Percentiles rank a stretch among this genome's conserved stretches.
phyloP scores from a whole-genome alignment of 2,888 invertebrate species.

The Dexiosoma caninum region DNA sequence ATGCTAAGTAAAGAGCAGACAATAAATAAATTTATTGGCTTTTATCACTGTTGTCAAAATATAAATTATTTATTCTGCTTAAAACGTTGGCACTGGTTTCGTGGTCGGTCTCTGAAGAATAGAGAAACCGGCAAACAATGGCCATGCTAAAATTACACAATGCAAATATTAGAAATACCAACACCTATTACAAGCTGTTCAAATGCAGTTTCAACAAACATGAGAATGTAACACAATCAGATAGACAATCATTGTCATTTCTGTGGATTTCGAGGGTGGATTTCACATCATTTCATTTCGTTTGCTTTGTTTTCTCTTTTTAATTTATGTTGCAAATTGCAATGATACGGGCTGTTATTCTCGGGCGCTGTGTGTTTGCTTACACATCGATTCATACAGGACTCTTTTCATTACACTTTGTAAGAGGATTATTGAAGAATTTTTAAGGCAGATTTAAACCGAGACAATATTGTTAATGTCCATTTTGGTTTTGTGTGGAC shows the following conservation, averaged over 20 bases:
- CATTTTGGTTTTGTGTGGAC: not conserved
- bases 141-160: conserved; percentile 55
- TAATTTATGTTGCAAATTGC: conserved; percentile 40
- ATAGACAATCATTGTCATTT: conserved; percentile 64
- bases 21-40: conserved; percentile 72
- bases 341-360: conserved; percentile 30
- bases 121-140: not conserved
- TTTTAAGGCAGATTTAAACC: conserved; percentile 1
- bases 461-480: conserved; percentile 11
- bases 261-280: conserved; percentile 67
- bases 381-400: not conserved
- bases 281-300: conserved; percentile 24
- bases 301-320: conserved; percentile 7
- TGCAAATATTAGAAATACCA: conserved; percentile 66
- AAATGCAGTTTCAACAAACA: conserved; percentile 13
- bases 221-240: conserved; percentile 45
- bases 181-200: conserved; percentile 9
- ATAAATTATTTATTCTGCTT: conserved; percentile 39
- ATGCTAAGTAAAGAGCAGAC: conserved; percentile 40
- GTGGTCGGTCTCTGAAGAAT: conserved; percentile 9
- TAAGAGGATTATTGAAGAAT: conserved; percentile 47
- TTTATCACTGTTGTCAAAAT: conserved; percentile 69
- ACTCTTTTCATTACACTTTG: conserved; percentile 20
- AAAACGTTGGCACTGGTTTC: conserved; percentile 21
- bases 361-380: too few relatives aligned